phyloP scores from a whole-genome alignment of 2,888 invertebrate genomes.

The Molorchus minor region DNA sequence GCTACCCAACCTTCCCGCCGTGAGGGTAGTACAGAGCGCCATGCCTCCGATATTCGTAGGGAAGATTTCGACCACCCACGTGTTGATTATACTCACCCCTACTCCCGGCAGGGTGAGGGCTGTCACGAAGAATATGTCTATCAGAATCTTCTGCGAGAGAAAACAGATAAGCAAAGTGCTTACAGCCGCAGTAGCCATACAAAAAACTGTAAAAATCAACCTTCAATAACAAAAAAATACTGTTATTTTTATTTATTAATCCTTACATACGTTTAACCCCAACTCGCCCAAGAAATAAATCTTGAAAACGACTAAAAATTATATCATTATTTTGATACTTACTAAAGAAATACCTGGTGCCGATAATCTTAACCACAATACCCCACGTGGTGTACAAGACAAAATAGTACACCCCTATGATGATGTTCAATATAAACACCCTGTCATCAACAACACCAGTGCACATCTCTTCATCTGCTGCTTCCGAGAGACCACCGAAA shows the following conservation, averaged over 20 bases:
- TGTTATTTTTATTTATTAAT: neutral
- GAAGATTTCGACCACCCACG: conserved; percentile 36
- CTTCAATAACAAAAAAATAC: neutral
- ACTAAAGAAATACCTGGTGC: conserved; percentile 37
- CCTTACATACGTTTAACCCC: neutral
- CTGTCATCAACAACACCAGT: conserved; percentile 26
- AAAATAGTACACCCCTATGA: conserved; percentile 39
- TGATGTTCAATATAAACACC: conserved; percentile 42
- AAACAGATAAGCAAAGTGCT: conserved; percentile 35
- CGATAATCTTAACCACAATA: conserved; percentile 30
- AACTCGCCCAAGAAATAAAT: neutral
- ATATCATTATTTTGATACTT: conserved; percentile 4
- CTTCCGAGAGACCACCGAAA: conserved; percentile 2
- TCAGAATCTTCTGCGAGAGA: conserved; percentile 39
- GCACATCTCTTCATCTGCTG: neutral
- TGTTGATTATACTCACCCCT: conserved; percentile 47
- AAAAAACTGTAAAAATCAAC: conserved; percentile 33
- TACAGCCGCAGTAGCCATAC: conserved; percentile 33
- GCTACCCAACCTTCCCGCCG: conserved; percentile 34
- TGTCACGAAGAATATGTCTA: conserved; percentile 47
- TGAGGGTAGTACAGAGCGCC: conserved; percentile 33
- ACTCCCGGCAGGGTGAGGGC: conserved; percentile 47
- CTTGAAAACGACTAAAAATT: neutral
- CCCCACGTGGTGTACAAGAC: conserved; percentile 32
- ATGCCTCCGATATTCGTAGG: conserved; percentile 36